Evolutionary conservation across 1,140 invertebrate genomes (phyloP), one percentile per base, ranked within the genome.

Genomic region (Sarcophaga peregrina): DNA sequence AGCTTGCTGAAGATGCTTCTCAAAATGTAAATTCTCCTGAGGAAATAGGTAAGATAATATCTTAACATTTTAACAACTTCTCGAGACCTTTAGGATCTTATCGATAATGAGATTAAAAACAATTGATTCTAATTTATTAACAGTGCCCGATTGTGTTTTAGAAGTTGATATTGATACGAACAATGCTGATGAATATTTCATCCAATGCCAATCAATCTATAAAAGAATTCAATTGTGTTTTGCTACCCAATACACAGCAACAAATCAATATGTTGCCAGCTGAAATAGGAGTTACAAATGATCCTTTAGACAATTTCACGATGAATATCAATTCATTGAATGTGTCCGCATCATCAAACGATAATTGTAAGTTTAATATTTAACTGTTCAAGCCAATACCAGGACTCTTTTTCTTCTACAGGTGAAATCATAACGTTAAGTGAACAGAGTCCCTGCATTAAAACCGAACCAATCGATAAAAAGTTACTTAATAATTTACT

Each of bases 151-250:
- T 58, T 58, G 5, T 58, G 11, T n/a, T 6, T 7, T 13, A 58
- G 54, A 13, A 58, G n/a, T 15, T 58, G 3, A 13, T 3, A 13
- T 4, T 7, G 54, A 58, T 0, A 58, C 25, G 0, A 15, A 13
- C 54, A 15, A n/a, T n/a, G 54, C 13, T 6, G n/a, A 13, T 58
- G 13, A 58, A 58, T n/a, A n/a, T 6, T 6, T 58, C 54, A n/a
- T 10, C 72, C n/a, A 73, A 17, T 20, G 11, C 20, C 7, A 47
- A 46, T 17, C n/a, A 20, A 20, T 50, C 47, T 20, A 25, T 47
- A 54, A 48, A 6, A 15, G 74, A 46, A n/a, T 25, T 52, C 17
- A 80, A 80, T 80, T 80, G 15, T 50, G 17, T 52, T 50, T n/a
- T 25, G 7, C 76, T 50, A 54, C 47, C 50, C 8, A 48, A 76